Conservation (phyloP, 2,797 vertebrate genomes). For the Galago senegalensis region DNA sequence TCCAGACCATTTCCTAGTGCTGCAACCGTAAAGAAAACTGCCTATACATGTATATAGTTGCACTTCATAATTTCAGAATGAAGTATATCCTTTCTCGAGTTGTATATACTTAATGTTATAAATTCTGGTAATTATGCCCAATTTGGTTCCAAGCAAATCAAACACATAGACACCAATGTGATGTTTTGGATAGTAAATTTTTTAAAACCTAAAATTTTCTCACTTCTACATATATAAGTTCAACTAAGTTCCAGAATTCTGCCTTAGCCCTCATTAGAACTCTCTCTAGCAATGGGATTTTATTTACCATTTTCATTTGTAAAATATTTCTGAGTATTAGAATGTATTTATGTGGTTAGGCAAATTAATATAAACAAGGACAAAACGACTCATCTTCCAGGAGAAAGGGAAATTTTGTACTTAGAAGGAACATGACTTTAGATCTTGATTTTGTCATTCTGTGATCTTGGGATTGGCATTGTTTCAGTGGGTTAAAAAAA, state of each 20-base stretch:
- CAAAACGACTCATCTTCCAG: neutral
- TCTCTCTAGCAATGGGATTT: neutral
- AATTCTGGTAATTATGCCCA: neutral
- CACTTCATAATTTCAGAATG: neutral
- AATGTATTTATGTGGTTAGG: neutral
- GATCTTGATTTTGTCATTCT: neutral
- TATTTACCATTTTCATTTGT: neutral
- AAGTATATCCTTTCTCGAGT: neutral
- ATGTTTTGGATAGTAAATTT: neutral
- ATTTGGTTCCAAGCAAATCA: neutral
- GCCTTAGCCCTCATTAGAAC: neutral
- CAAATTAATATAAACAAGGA: neutral
- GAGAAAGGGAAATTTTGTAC: neutral
- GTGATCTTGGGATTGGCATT: neutral
- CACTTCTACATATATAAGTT: neutral
- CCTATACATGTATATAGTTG: neutral
- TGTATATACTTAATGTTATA: constrained; percentile 8
- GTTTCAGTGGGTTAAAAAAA: neutral
- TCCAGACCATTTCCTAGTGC: neutral
- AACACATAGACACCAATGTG: neutral
- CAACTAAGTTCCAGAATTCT: neutral
- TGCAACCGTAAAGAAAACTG: neutral
- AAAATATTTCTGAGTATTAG: neutral
- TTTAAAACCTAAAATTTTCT: neutral
- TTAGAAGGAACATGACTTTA: neutral